phyloP scores from a whole-genome alignment of 2,797 vertebrate species.

The Spinibarbus caldwelli region DNA sequence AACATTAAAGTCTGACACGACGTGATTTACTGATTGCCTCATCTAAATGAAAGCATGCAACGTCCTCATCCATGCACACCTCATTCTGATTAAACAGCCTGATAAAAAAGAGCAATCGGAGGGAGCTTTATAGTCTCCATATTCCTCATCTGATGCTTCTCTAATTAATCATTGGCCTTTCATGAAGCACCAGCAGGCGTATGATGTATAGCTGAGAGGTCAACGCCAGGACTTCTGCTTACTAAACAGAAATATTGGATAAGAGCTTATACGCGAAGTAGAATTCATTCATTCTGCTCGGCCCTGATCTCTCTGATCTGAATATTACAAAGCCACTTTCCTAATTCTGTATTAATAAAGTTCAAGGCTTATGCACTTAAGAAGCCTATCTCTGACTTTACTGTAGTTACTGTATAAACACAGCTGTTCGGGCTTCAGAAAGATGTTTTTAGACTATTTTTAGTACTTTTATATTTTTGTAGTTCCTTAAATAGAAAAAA shows the following conservation, averaged over 20 bases:
- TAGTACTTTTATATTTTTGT: not conserved
- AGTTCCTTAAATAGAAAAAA: not conserved
- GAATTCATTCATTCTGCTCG: not conserved
- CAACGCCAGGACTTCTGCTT: slow-evolving; percentile 9
- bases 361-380: not conserved
- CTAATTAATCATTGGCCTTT: slow-evolving; percentile 33
- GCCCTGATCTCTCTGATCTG: not conserved
- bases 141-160: slow-evolving; percentile 35
- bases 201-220: slow-evolving; percentile 27
- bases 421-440: not conserved
- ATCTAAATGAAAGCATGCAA: slow-evolving; percentile 37
- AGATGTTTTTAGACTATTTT: not conserved
- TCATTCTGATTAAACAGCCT: slow-evolving; percentile 41
- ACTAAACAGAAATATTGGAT: slow-evolving; percentile 17
- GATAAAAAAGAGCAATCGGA: slow-evolving; percentile 34
- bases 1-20: slow-evolving; percentile 25
- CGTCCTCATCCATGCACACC: slow-evolving; percentile 20
- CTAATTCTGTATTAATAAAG: not conserved
- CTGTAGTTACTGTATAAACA: not conserved
- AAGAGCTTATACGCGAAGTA: not conserved
- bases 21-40: slow-evolving; percentile 45
- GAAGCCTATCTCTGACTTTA: not conserved
- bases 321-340: not conserved
- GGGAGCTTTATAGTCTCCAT: slow-evolving; percentile 24
- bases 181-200: slow-evolving; percentile 13